phyloP scores from a whole-genome alignment of 2,113 vertebrate genomes.

The Psittacus erithacus region DNA sequence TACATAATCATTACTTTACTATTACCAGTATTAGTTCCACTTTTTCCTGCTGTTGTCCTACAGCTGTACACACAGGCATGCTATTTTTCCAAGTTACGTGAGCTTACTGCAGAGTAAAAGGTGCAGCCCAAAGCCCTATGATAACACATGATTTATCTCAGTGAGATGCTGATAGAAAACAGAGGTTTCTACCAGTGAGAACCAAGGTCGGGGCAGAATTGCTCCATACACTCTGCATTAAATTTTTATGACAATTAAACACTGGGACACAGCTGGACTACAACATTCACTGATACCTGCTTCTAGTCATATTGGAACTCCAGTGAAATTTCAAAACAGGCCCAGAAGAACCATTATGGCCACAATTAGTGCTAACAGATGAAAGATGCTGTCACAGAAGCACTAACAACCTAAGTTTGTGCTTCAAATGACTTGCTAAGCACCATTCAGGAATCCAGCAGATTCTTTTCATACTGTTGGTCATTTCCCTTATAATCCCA shows the following conservation, averaged over 20 bases:
- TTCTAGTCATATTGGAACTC: background rate
- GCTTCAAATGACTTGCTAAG: background rate
- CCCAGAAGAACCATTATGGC: background rate
- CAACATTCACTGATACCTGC: background rate
- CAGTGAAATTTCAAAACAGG: background rate
- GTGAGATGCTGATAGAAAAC: background rate
- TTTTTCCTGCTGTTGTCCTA: background rate
- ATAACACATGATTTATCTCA: background rate
- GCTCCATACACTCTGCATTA: background rate
- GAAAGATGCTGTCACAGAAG: background rate
- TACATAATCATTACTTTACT: background rate
- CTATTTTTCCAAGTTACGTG: background rate
- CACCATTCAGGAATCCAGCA: background rate
- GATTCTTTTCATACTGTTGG: background rate
- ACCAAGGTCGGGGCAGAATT: background rate
- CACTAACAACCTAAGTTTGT: background rate
- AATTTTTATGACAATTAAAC: background rate
- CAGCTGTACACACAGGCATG: background rate
- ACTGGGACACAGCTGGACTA: background rate
- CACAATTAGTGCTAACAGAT: background rate
- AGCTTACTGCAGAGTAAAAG: background rate
- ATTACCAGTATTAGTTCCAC: background rate
- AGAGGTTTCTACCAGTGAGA: background rate
- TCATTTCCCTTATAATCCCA: background rate
- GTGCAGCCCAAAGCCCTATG: background rate